Conservation (phyloP, 2,888 invertebrate species). For the Leptura quadrifasciata region DNA sequence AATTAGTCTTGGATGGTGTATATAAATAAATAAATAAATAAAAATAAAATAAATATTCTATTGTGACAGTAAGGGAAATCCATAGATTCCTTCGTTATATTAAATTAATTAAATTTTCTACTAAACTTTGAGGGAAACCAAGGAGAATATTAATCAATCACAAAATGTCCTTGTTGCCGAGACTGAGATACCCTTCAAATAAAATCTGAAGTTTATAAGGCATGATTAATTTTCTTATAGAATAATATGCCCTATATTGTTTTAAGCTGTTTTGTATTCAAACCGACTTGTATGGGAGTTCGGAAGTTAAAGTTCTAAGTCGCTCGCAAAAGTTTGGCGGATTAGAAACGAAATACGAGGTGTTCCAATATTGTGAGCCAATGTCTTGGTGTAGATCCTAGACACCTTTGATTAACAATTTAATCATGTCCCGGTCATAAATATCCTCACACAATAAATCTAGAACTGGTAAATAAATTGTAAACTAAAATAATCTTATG, state of each 20-base stretch:
- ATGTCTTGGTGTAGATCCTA: no score
- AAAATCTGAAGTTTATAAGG: not conserved
- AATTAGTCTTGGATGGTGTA: no score
- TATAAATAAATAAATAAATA: no score
- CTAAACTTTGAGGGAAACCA: not conserved
- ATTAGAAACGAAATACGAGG: not conserved
- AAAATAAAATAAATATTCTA: no score
- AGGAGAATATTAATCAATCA: not conserved
- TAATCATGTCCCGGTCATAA: no score
- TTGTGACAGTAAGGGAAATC: no score
- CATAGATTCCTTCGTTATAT: no score
- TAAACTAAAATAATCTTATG: no score
- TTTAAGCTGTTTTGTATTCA: not conserved
- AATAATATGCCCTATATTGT: not conserved
- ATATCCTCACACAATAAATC: no score
- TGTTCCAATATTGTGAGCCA: not conserved
- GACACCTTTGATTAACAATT: no score
- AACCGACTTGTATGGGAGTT: not conserved
- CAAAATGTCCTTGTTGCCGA: not conserved
- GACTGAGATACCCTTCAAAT: constrained; percentile 1
- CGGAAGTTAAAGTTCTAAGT: not conserved
- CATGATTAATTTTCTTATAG: not conserved
- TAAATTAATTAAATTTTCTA: not conserved
- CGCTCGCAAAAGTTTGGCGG: not conserved
- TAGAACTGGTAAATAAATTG: no score